phyloP scores from a whole-genome alignment of 1,140 invertebrate species.

The Anadara kagoshimensis region DNA sequence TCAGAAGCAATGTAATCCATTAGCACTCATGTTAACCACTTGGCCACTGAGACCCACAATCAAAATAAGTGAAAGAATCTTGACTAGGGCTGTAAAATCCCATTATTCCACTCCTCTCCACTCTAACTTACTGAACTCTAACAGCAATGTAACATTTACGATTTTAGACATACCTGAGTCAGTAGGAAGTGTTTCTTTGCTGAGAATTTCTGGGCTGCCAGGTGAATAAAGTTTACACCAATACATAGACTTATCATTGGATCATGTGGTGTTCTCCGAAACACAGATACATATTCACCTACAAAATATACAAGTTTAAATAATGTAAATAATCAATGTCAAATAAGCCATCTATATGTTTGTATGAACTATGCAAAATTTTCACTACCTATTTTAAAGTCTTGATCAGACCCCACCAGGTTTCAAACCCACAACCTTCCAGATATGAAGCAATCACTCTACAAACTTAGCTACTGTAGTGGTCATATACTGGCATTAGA shows the following conservation, averaged over 20 bases:
- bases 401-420: too few relatives aligned
- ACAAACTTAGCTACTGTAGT: too few relatives aligned
- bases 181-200: slow-evolving; percentile 86
- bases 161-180: slow-evolving; percentile 53
- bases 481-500: too few relatives aligned
- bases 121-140: neutral
- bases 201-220: slow-evolving; percentile 90
- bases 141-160: neutral
- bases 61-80: neutral
- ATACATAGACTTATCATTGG: slow-evolving; percentile 86
- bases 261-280: slow-evolving; percentile 77
- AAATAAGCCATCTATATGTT: neutral
- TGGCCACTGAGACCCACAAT: neutral
- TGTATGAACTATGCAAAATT: neutral
- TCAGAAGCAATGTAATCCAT: neutral
- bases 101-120: neutral
- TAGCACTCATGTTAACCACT: neutral
- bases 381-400: too few relatives aligned
- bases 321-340: neutral
- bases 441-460: too few relatives aligned
- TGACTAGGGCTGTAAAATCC: too few relatives aligned
- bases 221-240: slow-evolving; percentile 86
- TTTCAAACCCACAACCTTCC: too few relatives aligned
- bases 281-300: slow-evolving; percentile 84
- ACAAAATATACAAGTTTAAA: too few relatives aligned